Evolutionary conservation across 2,888 invertebrate species (phyloP), one percentile per base, ranked within the genome.

Genomic region (Monopis laevigella): DNA sequence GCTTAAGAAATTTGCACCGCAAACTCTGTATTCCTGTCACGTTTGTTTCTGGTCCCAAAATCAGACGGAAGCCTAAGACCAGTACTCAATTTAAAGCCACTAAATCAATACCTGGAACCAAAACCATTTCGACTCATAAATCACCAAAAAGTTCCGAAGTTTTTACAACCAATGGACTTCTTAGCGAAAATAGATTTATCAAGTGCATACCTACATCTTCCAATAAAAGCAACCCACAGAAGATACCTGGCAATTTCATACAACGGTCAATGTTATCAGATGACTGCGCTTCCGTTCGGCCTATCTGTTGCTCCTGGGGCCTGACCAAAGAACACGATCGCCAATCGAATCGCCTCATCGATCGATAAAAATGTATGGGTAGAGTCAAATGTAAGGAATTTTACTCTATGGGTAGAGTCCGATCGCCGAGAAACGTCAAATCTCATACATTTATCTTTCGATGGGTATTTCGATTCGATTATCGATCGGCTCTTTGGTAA

Each of bases 121-220:
- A 38, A 38, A 38, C 38, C 38, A 13, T 38, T 38, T 38, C 38
- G 38, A 16, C 24, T 38, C n/a, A 38, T 6, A 5, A 38, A 24
- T 13, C 24, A 38, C 14, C 24, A 24, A 17, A 21, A 21, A 3
- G 13, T 38, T 7, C 38, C 38, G 12, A 21, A 12, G n/a, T 38
- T 38, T 21, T n/a, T 38, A 5, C 38, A 19, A 12, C 12, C 11
- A 18, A 10, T 12, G n/a, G 38, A 38, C 12, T 38, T 21, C 13
- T 14, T 38, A n/a, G 18, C 18, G 14, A 38, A 38, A 18, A 3
- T 38, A n/a, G 38, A 38, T 13, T 14, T 38, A 8, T 17, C 16
- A 18, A 38, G 17, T 13, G 38, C 38, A 10, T 38, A 38, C 14
- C 18, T 38, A n/a, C 38, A 38, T 38, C 12, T 38, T 14, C 5